Percentiles rank a stretch among this genome's conserved stretches.
Evolutionary conservation across 2,888 invertebrate species (phyloP).

Genomic region (Lepidocyrtinus sp.): DNA sequence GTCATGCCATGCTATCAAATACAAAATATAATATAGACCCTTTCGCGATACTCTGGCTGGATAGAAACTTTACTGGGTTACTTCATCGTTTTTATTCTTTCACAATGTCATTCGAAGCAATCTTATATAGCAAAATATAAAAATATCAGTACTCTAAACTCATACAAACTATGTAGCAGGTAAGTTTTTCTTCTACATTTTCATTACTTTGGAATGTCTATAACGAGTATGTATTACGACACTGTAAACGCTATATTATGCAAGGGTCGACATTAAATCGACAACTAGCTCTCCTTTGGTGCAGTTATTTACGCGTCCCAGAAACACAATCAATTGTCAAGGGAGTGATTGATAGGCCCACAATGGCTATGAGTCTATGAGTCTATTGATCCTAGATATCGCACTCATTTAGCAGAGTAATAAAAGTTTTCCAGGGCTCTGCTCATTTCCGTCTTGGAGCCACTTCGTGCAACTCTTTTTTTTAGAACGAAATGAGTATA

Average conservation of each 20-base stretch:
- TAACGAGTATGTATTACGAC: background rate
- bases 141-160: too few relatives aligned
- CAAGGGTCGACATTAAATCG: constrained; percentile 34
- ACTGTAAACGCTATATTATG: constrained; percentile 16
- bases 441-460: constrained; percentile 32
- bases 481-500: background rate
- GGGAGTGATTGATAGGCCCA: constrained; percentile 57
- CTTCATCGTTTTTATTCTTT: constrained; percentile 14
- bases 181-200: background rate
- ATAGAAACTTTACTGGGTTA: constrained; percentile 14
- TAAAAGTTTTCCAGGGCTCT: constrained; percentile 38
- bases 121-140: background rate
- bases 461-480: background rate
- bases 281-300: constrained; percentile 22
- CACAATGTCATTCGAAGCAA: background rate
- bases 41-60: background rate
- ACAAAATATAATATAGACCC: background rate
- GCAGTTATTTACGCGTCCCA: constrained; percentile 55
- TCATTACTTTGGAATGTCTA: background rate
- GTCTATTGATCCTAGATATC: constrained; percentile 45
- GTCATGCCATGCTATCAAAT: background rate
- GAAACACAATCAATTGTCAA: constrained; percentile 53
- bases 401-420: constrained; percentile 45
- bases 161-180: background rate
- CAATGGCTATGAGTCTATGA: too few relatives aligned